Evolutionary conservation across 2,888 invertebrate genomes (phyloP), one percentile per base, ranked within the genome.

Genomic region (Drosophila koepferae): DNA sequence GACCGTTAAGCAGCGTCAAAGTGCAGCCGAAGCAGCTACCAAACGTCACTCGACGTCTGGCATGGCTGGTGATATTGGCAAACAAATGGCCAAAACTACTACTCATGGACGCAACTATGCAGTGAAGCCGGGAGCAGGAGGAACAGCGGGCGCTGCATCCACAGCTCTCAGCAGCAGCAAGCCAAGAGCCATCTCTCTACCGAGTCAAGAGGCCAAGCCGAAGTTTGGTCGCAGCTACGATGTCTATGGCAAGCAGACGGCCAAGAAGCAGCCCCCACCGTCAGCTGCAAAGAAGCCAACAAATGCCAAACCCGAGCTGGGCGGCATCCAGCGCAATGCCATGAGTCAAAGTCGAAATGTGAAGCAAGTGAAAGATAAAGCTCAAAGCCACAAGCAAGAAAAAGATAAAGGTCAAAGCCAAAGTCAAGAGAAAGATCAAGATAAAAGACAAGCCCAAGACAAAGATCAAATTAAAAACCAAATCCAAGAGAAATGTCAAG

Each of bases 221-320:
- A 40, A 16, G 38, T 7, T 16, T 2, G 7, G 0, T 12, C 59
- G 40, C 18, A 64, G 10, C 28, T 64, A 61, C 10, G 14, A 12
- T 12, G 60, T 64, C 4, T 70, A 72, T 53, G 64, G 20, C 40
- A 72, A 69, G 38, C 63, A 56, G 38, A 1, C 16, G 38, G 16
- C 4, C 46, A 63, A 49, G 44, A 51, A 49, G 16, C 23, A 2
- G 40, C 23, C 9, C 1, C 16, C 6, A 0, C 28, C 28, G 28
- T 28, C 28, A 28, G 28, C 6, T 28, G 28, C 28, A 28, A 28
- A 6, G 28, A 28, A 28, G 28, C 28, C 28, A 28, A 6, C 1
- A 6, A 28, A 28, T 28, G 28, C 28, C 28, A 28, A 6, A 28
- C 4, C 6, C 28, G 28, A 28, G 28, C 28, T 28, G 28, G 28